Base-by-base conservation (phyloP, 2,797 vertebrate genomes). In the Trachops cirrhosus region DNA sequence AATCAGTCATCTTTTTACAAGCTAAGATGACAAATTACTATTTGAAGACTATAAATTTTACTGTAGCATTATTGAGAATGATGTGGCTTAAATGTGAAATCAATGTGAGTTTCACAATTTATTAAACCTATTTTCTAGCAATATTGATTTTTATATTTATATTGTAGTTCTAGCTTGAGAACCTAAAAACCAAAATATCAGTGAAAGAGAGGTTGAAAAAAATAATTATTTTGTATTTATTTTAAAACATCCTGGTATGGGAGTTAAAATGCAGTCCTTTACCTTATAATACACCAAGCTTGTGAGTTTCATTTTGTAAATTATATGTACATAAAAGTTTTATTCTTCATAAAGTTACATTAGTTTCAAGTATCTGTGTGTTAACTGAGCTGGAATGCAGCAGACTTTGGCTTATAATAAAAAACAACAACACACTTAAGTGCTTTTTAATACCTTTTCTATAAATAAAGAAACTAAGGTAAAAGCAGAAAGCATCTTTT, bases 1-100 rank as follows among this genome's bases (percentile, higher is more conserved):
- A 93, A 82, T 93, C 54, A 82, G 37, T 96, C 73, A 92, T 93
- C 57, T 73, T 95, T 92, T 95, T 94, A 92, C 1, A 94, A 52
- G 39, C 10, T 86, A 78, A 59, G 15, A 77, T 57, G 73, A 92
- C 57, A 96, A 94, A 93, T 78, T 87, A 85, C 26, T 95, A 54
- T 89, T 91, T 96, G 46, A 74, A 94, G 19, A 71, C 84, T 11
- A 59, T 87, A 50, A 44, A 74, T 96, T 71, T 93, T 96, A 12
- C 29, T 68, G 2, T 67, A 57, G 6, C 15, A 48, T 96, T 96
- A 88, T 67, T 95, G 77, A 90, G 10, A 94, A 92, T 86, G 7
- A 83, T 67, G 92, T 9, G 37, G 12, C 68, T 80, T 24, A 93
- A 91, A 83, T 73, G 32, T n/a, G 67, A 44, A 94, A 10, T 92